Evolutionary conservation across 92 coral and sea anemone genomes (phyloP).

Genomic region (Siderastrea siderea): DNA sequence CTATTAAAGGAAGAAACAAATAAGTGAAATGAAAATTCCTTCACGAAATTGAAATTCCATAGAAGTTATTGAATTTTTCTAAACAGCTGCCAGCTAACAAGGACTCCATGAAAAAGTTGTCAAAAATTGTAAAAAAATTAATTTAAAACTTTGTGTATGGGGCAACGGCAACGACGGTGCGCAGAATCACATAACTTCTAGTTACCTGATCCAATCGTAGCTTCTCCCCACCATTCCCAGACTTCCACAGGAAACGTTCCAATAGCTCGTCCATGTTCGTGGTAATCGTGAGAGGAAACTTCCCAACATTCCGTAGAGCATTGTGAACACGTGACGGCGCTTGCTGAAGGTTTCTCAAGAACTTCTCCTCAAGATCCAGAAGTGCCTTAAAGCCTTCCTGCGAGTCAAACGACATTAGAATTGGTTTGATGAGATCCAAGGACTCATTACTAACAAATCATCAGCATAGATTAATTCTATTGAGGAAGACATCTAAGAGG

Average conservation of each 20-base stretch:
- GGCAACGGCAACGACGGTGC: background rate
- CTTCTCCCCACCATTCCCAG: conserved; percentile 77
- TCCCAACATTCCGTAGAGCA: conserved; percentile 74
- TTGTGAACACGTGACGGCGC: conserved; percentile 76
- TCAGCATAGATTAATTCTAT: too few relatives aligned
- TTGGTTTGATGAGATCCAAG: background rate
- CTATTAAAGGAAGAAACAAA: too few relatives aligned
- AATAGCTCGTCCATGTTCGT: conserved; percentile 75
- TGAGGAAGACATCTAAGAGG: too few relatives aligned
- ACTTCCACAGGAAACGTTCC: conserved; percentile 73
- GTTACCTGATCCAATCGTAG: conserved; percentile 72
- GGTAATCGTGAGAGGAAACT: conserved; percentile 70
- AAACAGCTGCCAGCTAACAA: too few relatives aligned
- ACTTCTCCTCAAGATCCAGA: conserved; percentile 44
- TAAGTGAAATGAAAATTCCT: too few relatives aligned
- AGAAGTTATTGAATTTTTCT: too few relatives aligned
- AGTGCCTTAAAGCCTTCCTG: conserved; percentile 49
- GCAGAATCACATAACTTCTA: background rate
- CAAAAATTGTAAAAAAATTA: too few relatives aligned
- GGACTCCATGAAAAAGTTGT: too few relatives aligned
- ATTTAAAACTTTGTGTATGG: background rate
- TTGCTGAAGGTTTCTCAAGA: conserved; percentile 58
- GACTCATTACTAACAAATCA: too few relatives aligned
- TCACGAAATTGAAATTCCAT: too few relatives aligned
- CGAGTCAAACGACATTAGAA: background rate